phyloP scores from a whole-genome alignment of 2,797 vertebrate genomes.

The Eidolon dupreanum region DNA sequence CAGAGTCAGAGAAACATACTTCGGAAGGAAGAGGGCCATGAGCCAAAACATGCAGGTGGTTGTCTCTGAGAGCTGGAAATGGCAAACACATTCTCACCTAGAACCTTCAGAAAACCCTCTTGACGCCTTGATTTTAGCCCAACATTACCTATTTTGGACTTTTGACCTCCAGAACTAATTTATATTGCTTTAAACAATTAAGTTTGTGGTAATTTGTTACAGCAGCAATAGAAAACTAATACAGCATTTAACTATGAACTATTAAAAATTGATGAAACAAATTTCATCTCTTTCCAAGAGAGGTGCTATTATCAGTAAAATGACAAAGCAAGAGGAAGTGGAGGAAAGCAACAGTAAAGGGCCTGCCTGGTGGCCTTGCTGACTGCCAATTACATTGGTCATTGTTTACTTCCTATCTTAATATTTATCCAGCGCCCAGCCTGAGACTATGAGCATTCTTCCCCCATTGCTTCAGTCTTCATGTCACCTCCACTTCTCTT shows the following conservation, averaged over 20 bases:
- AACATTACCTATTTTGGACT: neutral
- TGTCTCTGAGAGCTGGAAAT: neutral
- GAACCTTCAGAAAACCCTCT: neutral
- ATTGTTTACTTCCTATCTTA: neutral
- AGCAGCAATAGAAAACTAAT: neutral
- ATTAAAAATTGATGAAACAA: neutral
- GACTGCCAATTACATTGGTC: neutral
- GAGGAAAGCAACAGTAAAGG: neutral
- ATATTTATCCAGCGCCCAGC: fast-evolving
- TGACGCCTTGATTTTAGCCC: neutral
- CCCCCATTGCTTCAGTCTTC: too few species aligned
- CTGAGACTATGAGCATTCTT: fast-evolving
- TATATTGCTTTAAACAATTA: neutral
- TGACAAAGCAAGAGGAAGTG: neutral
- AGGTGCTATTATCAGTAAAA: neutral
- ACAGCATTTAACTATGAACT: neutral
- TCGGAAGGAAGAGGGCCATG: neutral
- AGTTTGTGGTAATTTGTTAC: neutral
- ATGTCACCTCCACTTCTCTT: neutral
- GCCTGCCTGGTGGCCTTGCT: too few species aligned
- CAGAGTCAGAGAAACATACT: neutral
- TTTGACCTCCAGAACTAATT: neutral
- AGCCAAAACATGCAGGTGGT: neutral
- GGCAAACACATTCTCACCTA: neutral
- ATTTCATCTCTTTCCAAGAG: neutral